These are phyloP conservation scores for Caerostris darwini DNA, from an alignment of 1,140 invertebrate species.

Conservation along the genomic window DNA sequence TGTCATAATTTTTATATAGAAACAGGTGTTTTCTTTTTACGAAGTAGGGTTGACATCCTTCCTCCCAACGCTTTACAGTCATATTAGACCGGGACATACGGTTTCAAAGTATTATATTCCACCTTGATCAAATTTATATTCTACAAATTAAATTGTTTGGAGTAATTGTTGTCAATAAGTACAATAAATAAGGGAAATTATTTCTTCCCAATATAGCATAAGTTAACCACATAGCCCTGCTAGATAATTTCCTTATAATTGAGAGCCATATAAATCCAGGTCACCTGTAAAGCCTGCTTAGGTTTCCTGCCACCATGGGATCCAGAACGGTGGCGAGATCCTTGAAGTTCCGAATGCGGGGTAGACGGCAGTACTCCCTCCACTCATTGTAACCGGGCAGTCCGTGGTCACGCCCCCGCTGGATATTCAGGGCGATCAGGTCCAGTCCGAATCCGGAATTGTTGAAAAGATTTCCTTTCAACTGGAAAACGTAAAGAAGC, in stretches of 20 bases:
- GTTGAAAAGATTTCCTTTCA: slow-evolving; percentile 90
- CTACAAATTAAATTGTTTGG: too few relatives aligned
- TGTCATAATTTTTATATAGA: too few relatives aligned
- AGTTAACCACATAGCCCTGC: too few relatives aligned
- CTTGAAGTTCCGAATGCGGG: slow-evolving; percentile 87
- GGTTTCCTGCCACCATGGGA: slow-evolving; percentile 54
- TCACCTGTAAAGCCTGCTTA: slow-evolving; percentile 72
- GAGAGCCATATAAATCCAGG: neutral
- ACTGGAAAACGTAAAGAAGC: slow-evolving; percentile 83
- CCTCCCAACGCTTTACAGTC: too few relatives aligned
- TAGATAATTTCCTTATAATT: neutral
- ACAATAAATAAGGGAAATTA: too few relatives aligned
- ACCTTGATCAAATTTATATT: too few relatives aligned
- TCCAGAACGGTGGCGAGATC: slow-evolving; percentile 85
- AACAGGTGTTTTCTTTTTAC: too few relatives aligned
- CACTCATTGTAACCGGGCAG: slow-evolving; percentile 91
- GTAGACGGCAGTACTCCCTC: slow-evolving; percentile 90
- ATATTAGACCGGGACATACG: too few relatives aligned
- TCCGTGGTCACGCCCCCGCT: slow-evolving; percentile 94
- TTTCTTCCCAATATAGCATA: too few relatives aligned
- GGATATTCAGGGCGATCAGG: slow-evolving; percentile 91
- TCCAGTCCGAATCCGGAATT: slow-evolving; percentile 88
- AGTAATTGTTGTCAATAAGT: too few relatives aligned
- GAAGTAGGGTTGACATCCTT: too few relatives aligned
- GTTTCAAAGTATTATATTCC: too few relatives aligned